Percentiles rank a stretch among this genome's conserved stretches.
These are phyloP conservation scores for Entosphenus tridentatus DNA, from an alignment of 2,113 vertebrate species.

Conservation along the genomic window DNA sequence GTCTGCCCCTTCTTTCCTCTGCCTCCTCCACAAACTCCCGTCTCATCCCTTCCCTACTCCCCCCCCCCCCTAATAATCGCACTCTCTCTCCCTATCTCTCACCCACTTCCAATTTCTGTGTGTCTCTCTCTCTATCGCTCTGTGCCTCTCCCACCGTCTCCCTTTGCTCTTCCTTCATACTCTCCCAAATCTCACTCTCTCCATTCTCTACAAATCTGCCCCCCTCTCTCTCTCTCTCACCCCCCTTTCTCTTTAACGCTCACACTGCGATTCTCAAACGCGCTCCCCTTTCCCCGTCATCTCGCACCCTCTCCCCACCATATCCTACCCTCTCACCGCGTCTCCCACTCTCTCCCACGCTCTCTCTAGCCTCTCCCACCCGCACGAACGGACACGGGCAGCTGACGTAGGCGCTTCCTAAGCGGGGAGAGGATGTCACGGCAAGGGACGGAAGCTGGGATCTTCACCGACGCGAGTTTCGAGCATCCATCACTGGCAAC, in stretches of 20 bases:
- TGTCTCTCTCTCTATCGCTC: neutral
- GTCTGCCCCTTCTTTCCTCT: neutral
- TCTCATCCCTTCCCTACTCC: neutral
- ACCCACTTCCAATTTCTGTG: neutral
- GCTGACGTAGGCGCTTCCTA: too few relatives aligned
- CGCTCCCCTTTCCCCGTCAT: neutral
- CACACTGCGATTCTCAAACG: neutral
- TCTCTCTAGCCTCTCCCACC: neutral
- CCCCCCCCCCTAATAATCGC: neutral
- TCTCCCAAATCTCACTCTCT: neutral
- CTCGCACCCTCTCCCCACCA: too few relatives aligned
- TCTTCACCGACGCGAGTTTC: too few relatives aligned
- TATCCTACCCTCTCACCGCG: too few relatives aligned
- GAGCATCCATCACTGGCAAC: too few relatives aligned
- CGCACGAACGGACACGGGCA: too few relatives aligned
- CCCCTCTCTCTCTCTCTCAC: too few relatives aligned
- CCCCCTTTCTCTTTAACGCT: neutral
- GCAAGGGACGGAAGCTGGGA: too few relatives aligned
- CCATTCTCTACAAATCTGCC: neutral
- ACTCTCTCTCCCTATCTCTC: neutral
- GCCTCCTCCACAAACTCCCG: neutral
- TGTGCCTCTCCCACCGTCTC: neutral
- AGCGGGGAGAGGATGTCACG: too few relatives aligned
- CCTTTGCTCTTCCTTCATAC: too few relatives aligned
- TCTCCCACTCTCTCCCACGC: neutral